Evolutionary conservation across 92 coral and sea anemone genomes (phyloP), one percentile per base, ranked within the genome.

Genomic region (Umimayanthus kanabou): DNA sequence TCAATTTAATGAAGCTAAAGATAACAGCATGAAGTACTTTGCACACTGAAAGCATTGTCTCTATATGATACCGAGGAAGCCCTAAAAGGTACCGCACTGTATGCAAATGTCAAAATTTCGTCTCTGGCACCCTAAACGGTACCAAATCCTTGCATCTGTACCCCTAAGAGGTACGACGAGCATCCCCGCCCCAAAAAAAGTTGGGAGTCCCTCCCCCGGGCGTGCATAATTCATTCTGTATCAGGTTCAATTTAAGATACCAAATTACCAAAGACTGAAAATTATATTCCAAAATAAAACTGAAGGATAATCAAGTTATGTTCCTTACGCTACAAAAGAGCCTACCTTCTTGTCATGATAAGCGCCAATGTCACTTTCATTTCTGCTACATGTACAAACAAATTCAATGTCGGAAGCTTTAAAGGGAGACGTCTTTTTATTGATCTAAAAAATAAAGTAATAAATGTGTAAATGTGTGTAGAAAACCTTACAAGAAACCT

Each of bases 391-490:
- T 0, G 49, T 10, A 70, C 74, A 70, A 70, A n/a, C 33, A 26
- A 70, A 70, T 70, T 70, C 74, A 70, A 70, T 70, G 0, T 26
- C 11, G 37, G 74, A 70, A n/a, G 74, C 16, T 70, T 70, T 70
- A 26, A 70, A 70, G 74, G 74, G 37, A 70, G 74, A 70, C 74
- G 37, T 70, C 74, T 70, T 70, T 26, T 70, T 70, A 6, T 70
- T 13, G 74, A 70, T 70, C 74, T 70, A 70, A 6, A 1, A 70
- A 26, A 70, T 0, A 4, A 70, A 70, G 74, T 25, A 5, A 65
- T 65, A 65, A 65, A 65, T n/a, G n/a, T n/a, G n/a, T n/a, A n/a
- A n/a, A n/a, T 43, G 49, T 43, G 49, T 43, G 49, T 43, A 65
- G 25, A 65, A 65, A 65, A 0, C 29, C 71, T 20, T 65, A 20